Base-by-base conservation (phyloP, 1,140 invertebrate species). In the Cyphomyrmex costatus region DNA sequence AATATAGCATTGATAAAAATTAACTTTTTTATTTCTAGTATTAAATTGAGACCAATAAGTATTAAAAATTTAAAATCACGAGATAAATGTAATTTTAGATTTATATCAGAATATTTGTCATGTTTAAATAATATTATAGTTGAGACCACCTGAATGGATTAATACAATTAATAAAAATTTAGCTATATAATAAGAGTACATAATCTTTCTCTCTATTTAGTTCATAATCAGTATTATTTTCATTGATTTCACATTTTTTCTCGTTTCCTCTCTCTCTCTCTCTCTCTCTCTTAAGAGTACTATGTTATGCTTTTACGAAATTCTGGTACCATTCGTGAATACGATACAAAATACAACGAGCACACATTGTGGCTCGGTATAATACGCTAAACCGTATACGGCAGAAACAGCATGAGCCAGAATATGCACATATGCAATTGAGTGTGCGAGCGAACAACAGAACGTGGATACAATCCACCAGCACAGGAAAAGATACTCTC, bases 351-450 rank as follows among this genome's bases (percentile, higher is more conserved):
- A 58, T 58, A 24, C n/a, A 56, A 73, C 70, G 46, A 36, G 14
- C 16, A 42, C 36, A 6, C 49, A 68, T 56, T 33, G 27, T 53
- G 51, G 19, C 19, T 16, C 63, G 19, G 51, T 12, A n/a, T 51
- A 53, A 82, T 82, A 61, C 68, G 68, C 14, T 83, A 83, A 73
- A 33, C 36, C 51, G 68, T 51, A 24, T 73, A 58, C 53, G 71
- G 76, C 30, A 70, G 42, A 77, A 85, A 78, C 80, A 68, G 65
- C 56, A 77, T 27, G 24, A 85, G 60, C 27, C 56, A 27, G 51
- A 63, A 36, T 74, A 76, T 88, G 70, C 76, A 88, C 71, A 88
- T 78, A 88, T 85, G 86, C 80, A 89, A 89, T 88, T 46, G 76
- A 65, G 36, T 53, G 51, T 36, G 27, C 63, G 36, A 33, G 30